Conservation (phyloP, 2,113 vertebrate genomes). For the Oreochromis aureus region DNA sequence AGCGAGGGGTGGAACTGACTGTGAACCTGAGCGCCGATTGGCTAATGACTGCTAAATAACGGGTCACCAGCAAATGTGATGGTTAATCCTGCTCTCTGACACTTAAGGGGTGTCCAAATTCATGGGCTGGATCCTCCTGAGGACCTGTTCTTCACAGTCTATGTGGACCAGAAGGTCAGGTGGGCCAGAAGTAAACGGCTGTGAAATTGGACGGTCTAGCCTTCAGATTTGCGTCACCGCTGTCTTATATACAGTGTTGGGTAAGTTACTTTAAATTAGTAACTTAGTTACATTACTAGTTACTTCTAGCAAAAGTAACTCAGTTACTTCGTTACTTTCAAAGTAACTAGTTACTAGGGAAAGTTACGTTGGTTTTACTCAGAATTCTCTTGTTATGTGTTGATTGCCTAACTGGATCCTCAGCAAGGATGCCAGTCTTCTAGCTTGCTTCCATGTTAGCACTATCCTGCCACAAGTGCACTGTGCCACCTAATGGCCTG, state of each 20-base stretch:
- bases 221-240: rapidly evolving
- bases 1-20: not conserved
- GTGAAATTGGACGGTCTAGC: rapidly evolving
- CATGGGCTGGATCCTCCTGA: not conserved
- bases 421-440: not conserved
- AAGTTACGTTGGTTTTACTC: not conserved
- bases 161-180: not conserved
- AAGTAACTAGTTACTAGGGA: not conserved
- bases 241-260: not conserved
- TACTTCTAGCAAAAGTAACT: not conserved
- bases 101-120: not conserved
- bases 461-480: not conserved
- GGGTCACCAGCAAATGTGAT: not conserved
- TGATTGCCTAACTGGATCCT: not conserved
- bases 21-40: not conserved
- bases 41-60: not conserved
- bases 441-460: not conserved
- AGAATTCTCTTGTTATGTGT: not conserved
- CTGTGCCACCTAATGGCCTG: not conserved
- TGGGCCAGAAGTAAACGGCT: not conserved
- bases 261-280: not conserved
- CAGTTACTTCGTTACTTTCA: not conserved
- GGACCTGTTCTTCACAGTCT: rapidly evolving
- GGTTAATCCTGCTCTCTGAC: not conserved
- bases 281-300: no score